Conservation (phyloP, 2,888 invertebrate genomes). For the Agrypnus murinus region DNA sequence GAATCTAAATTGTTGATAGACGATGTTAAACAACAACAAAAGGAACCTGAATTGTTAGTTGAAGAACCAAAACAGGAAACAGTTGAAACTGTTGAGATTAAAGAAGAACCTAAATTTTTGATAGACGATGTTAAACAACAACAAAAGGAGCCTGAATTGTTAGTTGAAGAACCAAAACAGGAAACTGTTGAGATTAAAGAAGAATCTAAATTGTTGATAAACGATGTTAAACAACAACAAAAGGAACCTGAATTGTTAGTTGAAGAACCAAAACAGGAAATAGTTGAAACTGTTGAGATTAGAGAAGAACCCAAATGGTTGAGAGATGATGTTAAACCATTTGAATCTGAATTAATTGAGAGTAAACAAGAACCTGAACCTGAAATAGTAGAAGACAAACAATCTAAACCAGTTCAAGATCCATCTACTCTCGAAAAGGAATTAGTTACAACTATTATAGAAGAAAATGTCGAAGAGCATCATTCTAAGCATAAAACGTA, state of each 20-base stretch:
- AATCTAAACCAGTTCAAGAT: not conserved
- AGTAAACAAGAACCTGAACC: too few species aligned
- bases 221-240: not conserved
- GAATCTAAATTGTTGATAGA: too few species aligned
- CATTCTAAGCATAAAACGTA: slow-evolving; percentile 47
- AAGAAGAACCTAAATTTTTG: too few species aligned
- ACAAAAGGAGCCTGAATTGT: not conserved
- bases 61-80: not conserved
- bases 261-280: too few species aligned
- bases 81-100: too few species aligned
- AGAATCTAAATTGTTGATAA: too few species aligned
- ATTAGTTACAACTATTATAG: not conserved
- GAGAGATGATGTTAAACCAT: not conserved
- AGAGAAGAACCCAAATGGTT: too few species aligned
- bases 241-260: not conserved
- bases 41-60: not conserved
- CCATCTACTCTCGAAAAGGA: not conserved
- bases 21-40: not conserved
- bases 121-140: not conserved
- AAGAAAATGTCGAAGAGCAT: slow-evolving; percentile 3
- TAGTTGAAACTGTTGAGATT: too few species aligned
- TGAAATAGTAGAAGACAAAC: not conserved
- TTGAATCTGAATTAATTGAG: not conserved
- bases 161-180: not conserved
- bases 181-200: not conserved